Conservation (phyloP, 2,113 vertebrate genomes). For the Lepus americanus region DNA sequence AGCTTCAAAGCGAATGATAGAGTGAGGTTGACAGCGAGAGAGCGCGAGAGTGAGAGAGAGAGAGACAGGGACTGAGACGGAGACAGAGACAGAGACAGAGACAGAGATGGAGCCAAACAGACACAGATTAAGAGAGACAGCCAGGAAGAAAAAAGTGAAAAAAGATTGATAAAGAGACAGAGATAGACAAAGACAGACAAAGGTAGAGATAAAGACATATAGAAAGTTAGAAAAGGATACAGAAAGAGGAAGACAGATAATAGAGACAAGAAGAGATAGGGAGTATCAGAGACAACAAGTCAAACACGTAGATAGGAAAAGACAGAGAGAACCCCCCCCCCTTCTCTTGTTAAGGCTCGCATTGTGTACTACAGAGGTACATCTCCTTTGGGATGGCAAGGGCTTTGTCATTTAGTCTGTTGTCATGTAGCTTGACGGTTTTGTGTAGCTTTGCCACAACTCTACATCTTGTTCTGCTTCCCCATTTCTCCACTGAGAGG, state of each 20-base stretch:
- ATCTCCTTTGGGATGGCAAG: not conserved
- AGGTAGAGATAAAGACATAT: too few species aligned
- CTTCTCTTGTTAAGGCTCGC: not conserved
- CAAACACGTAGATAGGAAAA: too few species aligned
- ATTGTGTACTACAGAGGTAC: not conserved
- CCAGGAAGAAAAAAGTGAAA: too few species aligned
- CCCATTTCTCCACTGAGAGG: not conserved
- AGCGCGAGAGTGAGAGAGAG: not conserved
- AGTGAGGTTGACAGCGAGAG: not conserved
- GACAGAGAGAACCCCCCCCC: too few species aligned
- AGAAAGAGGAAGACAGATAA: too few species aligned
- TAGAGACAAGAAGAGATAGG: too few species aligned
- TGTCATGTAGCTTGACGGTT: not conserved
- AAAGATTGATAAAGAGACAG: too few species aligned
- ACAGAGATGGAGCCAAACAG: too few species aligned
- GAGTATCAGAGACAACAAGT: too few species aligned
- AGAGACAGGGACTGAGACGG: not conserved
- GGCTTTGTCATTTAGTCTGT: not conserved
- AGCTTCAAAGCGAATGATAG: not conserved
- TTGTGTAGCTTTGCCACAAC: not conserved
- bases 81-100: not conserved
- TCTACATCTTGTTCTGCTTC: not conserved
- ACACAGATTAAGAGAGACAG: too few species aligned
- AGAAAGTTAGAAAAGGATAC: too few species aligned
- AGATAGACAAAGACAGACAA: too few species aligned